A percentile compares a stretch with the other conserved stretches of the same genome.
Evolutionary conservation across 2,888 invertebrate genomes (phyloP).

Genomic region (Sminthurides aquaticus): DNA sequence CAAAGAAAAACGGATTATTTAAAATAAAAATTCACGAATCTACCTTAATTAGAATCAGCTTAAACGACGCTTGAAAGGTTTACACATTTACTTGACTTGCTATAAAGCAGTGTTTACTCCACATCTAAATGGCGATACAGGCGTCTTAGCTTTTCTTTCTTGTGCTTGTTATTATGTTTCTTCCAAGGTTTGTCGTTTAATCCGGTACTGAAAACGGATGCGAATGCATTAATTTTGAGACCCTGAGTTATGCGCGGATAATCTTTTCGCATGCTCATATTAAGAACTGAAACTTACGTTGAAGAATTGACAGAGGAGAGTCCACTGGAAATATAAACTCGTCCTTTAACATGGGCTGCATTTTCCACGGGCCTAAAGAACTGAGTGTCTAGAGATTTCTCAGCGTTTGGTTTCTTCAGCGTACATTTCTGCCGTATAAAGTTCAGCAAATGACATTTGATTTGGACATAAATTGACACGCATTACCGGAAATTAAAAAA

Average conservation of each 20-base stretch:
- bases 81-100: background rate
- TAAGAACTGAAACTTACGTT: slow-evolving; percentile 10
- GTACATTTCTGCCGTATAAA: slow-evolving; percentile 22
- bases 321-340: slow-evolving; percentile 31
- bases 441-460: too few species aligned
- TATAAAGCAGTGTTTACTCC: slow-evolving; percentile 18
- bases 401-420: slow-evolving; percentile 25
- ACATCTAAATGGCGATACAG: slow-evolving; percentile 73
- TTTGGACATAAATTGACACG: too few species aligned
- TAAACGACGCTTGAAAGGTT: too few species aligned
- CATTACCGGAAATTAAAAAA: slow-evolving; percentile 7
- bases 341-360: slow-evolving; percentile 32
- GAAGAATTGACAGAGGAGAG: slow-evolving; percentile 24
- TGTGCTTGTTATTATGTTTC: slow-evolving; percentile 79
- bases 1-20: too few species aligned
- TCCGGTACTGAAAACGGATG: slow-evolving; percentile 4
- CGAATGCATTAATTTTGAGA: background rate
- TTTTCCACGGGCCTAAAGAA: slow-evolving; percentile 27
- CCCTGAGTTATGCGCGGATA: too few species aligned
- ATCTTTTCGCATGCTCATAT: background rate
- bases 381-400: slow-evolving; percentile 29
- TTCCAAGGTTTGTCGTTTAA: slow-evolving; percentile 70
- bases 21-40: too few species aligned
- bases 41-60: background rate
- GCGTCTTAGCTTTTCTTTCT: slow-evolving; percentile 81